Conservation (phyloP, 2,888 invertebrate species). For the Plusia festucae region DNA sequence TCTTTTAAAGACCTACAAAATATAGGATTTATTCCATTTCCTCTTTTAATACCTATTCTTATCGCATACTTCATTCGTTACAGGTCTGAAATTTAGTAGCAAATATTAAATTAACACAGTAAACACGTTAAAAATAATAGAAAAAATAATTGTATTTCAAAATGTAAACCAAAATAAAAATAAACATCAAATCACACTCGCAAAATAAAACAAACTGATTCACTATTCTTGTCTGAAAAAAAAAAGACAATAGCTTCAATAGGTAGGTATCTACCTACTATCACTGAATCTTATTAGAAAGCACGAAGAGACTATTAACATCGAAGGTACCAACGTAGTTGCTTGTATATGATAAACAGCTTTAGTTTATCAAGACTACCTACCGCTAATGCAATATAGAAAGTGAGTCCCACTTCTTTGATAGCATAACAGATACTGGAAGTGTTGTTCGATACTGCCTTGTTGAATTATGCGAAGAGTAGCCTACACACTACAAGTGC, state of each 20-base stretch:
- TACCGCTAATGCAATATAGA: slow-evolving; percentile 50
- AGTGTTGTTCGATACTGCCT: slow-evolving; percentile 42
- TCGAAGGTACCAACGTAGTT: slow-evolving; percentile 15
- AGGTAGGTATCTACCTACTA: too few relatives aligned
- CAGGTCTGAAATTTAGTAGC: too few relatives aligned
- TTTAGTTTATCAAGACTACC: slow-evolving; percentile 46
- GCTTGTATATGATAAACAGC: slow-evolving; percentile 44
- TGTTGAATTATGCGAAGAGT: slow-evolving; percentile 37
- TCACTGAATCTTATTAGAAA: not conserved
- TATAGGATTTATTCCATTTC: too few relatives aligned
- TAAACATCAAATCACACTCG: not conserved
- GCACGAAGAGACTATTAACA: not conserved
- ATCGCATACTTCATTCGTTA: too few relatives aligned
- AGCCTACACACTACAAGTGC: slow-evolving; percentile 21
- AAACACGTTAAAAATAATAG: too few relatives aligned
- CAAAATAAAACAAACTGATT: not conserved
- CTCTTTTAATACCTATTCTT: too few relatives aligned
- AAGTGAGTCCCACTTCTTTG: slow-evolving; percentile 45
- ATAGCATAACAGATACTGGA: slow-evolving; percentile 36
- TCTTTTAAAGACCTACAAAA: too few relatives aligned
- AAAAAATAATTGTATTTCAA: not conserved
- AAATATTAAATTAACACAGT: not conserved
- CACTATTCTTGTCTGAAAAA: not conserved
- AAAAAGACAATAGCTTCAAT: not conserved
- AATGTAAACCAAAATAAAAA: not conserved